phyloP scores from a whole-genome alignment of 2,113 vertebrate species.

The Ophiodon elongatus region DNA sequence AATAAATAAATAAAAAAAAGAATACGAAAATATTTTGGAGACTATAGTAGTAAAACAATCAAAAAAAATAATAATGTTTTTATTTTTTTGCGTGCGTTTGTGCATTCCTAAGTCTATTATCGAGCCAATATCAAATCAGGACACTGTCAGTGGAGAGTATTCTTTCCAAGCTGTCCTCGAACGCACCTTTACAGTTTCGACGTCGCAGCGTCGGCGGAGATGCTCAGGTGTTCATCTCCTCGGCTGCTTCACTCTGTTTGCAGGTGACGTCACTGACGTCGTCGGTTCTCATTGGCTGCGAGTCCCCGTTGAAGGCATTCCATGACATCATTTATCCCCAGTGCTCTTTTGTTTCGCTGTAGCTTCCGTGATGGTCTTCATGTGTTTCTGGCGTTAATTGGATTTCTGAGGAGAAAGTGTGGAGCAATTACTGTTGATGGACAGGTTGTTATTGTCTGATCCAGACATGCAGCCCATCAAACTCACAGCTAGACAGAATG shows the following conservation, averaged over 20 bases:
- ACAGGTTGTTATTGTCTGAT: slow-evolving; percentile 18
- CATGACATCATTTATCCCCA: slow-evolving; percentile 3
- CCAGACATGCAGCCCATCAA: neutral
- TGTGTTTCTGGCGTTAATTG: neutral
- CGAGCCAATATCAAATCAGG: neutral
- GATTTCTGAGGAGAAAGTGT: slow-evolving; percentile 6
- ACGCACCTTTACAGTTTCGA: slow-evolving; percentile 16
- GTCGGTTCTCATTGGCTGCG: slow-evolving; percentile 42
- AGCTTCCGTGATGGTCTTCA: neutral
- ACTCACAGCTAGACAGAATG: neutral
- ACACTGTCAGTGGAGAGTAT: neutral
- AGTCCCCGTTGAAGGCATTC: neutral
- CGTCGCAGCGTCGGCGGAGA: neutral
- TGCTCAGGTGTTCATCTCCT: slow-evolving; percentile 62
- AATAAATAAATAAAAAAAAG: neutral
- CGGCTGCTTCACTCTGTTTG: neutral
- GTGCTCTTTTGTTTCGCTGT: neutral
- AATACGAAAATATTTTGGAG: too few relatives aligned
- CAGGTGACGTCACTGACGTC: slow-evolving; percentile 32
- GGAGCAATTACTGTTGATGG: slow-evolving; percentile 9
- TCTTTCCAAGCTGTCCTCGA: slow-evolving; percentile 13
- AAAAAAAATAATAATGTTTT: neutral
- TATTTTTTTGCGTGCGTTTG: neutral
- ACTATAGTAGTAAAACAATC: neutral
- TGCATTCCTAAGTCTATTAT: neutral